A percentile compares a stretch with the other conserved stretches of the same genome.
Conservation (phyloP, 2,888 invertebrate species). For the Cephonodes hylas region DNA sequence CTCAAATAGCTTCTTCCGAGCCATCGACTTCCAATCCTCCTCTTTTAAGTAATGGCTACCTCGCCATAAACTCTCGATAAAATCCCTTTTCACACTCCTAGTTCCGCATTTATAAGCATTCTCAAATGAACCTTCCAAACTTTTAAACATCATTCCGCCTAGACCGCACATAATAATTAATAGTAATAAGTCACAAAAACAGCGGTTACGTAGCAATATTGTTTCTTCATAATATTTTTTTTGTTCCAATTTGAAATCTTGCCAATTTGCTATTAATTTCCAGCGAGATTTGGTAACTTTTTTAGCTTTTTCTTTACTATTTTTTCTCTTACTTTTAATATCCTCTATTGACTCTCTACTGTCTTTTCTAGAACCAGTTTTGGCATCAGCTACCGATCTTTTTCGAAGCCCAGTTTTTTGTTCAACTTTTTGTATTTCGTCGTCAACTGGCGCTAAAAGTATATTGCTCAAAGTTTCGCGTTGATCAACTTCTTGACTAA, state of each 20-base stretch:
- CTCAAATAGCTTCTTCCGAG: constrained; percentile 88
- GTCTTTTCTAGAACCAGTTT: constrained; percentile 39
- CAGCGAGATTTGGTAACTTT: constrained; percentile 57
- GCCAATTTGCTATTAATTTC: constrained; percentile 77
- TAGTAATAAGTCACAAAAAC: constrained; percentile 85
- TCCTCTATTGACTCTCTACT: constrained; percentile 33
- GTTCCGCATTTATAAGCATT: constrained; percentile 93
- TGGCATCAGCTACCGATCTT: constrained; percentile 46
- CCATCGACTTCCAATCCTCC: constrained; percentile 94
- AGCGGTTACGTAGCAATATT: constrained; percentile 82
- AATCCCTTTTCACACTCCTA: constrained; percentile 91
- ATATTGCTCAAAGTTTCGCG: constrained; percentile 48
- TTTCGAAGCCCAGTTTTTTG: constrained; percentile 55
- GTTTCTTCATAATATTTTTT: constrained; percentile 80
- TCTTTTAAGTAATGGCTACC: constrained; percentile 90
- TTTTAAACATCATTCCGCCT: constrained; percentile 90
- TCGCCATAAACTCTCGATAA: constrained; percentile 91
- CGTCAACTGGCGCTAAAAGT: constrained; percentile 48
- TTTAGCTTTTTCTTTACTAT: constrained; percentile 44
- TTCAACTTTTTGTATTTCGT: constrained; percentile 28
- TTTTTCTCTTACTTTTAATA: constrained; percentile 42
- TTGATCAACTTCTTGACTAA: constrained; percentile 65
- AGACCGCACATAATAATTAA: constrained; percentile 87
- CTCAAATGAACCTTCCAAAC: constrained; percentile 92
- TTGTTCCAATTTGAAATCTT: constrained; percentile 80